phyloP scores from a whole-genome alignment of 1,140 invertebrate species.

The Drosophila grimshawi region DNA sequence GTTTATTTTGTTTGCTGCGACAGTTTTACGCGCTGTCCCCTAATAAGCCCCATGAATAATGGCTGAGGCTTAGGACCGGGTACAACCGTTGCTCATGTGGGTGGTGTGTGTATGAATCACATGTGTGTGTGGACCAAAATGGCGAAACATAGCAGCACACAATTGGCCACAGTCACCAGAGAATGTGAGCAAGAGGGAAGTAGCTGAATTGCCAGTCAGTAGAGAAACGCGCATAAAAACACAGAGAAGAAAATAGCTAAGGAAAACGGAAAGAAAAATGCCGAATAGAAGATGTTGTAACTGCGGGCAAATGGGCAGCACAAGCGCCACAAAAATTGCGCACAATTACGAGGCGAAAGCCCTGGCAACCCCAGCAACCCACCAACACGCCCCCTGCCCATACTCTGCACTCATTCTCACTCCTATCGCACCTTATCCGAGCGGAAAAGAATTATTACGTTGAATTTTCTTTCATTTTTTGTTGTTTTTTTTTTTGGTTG shows the following conservation, averaged over 20 bases:
- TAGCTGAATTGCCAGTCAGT: constrained; percentile 29
- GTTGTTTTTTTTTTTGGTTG: constrained; percentile 19
- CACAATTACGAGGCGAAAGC: constrained; percentile 69
- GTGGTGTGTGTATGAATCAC: constrained; percentile 8
- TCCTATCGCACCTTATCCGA: constrained; percentile 64
- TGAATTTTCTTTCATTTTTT: constrained; percentile 62
- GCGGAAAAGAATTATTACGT: constrained; percentile 84
- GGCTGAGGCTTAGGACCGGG: constrained; percentile 42
- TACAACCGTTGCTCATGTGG: constrained; percentile 31
- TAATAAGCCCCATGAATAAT: constrained; percentile 78
- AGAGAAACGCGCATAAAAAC: constrained; percentile 16
- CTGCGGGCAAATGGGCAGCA: constrained; percentile 31
- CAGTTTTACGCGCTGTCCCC: constrained; percentile 55
- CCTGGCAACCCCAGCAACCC: constrained; percentile 5
- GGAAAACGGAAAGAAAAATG: constrained; percentile 44
- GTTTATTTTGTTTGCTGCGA: constrained; percentile 61
- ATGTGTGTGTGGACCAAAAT: constrained; percentile 55
- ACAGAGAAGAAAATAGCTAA: constrained; percentile 28
- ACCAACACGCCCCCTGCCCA: too few species aligned
- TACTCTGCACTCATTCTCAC: background rate
- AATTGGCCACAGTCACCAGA: constrained; percentile 37
- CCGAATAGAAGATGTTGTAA: constrained; percentile 55
- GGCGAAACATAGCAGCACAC: constrained; percentile 42
- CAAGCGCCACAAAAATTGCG: constrained; percentile 66
- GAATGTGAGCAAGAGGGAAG: constrained; percentile 10